Conservation (phyloP, 1,140 invertebrate species). For the Galendromus occidentalis region DNA sequence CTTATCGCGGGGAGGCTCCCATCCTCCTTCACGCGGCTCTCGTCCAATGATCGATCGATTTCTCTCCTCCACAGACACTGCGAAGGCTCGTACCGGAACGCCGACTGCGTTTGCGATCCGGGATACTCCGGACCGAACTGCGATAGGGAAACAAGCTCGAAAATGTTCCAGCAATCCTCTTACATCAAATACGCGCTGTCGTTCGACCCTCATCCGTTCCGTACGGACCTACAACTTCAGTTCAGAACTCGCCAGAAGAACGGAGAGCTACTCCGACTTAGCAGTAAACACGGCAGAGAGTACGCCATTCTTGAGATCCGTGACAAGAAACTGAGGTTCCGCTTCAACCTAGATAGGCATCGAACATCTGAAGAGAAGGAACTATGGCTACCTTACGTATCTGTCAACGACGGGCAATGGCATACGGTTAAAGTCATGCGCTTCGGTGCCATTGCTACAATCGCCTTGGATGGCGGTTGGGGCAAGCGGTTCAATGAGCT, state of each 20-base stretch:
- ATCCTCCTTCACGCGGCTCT: neutral
- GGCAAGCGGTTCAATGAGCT: conserved; percentile 83
- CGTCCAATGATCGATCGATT: neutral
- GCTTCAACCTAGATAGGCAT: conserved; percentile 77
- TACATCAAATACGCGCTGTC: conserved; percentile 88
- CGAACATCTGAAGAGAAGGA: conserved; percentile 59
- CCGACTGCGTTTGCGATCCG: conserved; percentile 71
- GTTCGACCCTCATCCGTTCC: conserved; percentile 76
- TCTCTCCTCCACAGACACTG: conserved; percentile 61
- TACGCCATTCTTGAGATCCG: conserved; percentile 85
- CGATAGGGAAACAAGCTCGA: conserved; percentile 45
- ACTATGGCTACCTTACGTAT: conserved; percentile 67
- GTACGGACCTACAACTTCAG: conserved; percentile 69
- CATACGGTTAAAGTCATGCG: conserved; percentile 61
- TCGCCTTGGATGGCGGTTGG: conserved; percentile 84
- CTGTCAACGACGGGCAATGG: conserved; percentile 90
- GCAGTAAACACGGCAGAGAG: conserved; percentile 80
- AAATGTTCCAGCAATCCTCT: conserved; percentile 68
- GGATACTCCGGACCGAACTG: conserved; percentile 76
- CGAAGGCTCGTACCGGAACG: conserved; percentile 63
- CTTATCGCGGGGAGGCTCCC: too few species aligned
- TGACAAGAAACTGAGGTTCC: conserved; percentile 66
- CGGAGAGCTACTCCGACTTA: conserved; percentile 73
- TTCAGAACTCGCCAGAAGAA: conserved; percentile 79
- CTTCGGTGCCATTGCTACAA: conserved; percentile 75